Percentiles rank a stretch among this genome's conserved stretches.
Conservation (phyloP, 2,888 invertebrate species). For the Operophtera brumata region DNA sequence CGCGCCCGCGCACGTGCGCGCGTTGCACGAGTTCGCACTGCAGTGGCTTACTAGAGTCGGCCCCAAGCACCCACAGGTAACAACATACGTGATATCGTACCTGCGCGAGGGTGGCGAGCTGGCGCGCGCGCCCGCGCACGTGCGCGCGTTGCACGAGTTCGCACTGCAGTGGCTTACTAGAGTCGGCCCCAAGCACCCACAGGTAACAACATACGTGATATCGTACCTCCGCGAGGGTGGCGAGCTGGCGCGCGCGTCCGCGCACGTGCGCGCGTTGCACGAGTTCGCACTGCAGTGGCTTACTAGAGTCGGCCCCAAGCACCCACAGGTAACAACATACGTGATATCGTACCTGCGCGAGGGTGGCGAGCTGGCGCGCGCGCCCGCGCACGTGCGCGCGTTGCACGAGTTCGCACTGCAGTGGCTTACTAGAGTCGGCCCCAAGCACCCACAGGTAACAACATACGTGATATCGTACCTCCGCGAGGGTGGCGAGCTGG, state of each 20-base stretch:
- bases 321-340: constrained; percentile 86
- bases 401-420: constrained; percentile 94
- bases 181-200: constrained; percentile 95
- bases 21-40: constrained; percentile 93
- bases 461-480: constrained; percentile 88
- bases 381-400: constrained; percentile 81
- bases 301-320: constrained; percentile 94
- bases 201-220: constrained; percentile 85
- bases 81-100: constrained; percentile 86
- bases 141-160: constrained; percentile 90
- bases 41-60: constrained; percentile 95
- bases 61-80: constrained; percentile 93
- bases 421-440: constrained; percentile 94
- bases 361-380: constrained; percentile 75
- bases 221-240: constrained; percentile 88
- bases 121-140: constrained; percentile 74
- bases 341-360: constrained; percentile 92
- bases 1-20: constrained; percentile 80
- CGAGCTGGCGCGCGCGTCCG: constrained; percentile 69
- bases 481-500: constrained; percentile 83
- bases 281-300: constrained; percentile 94
- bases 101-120: constrained; percentile 85
- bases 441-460: constrained; percentile 91
- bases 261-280: constrained; percentile 87
- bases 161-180: constrained; percentile 94